Evolutionary conservation across 1,140 invertebrate genomes (phyloP), one percentile per base, ranked within the genome.

Genomic region (Teleogryllus occipitalis): DNA sequence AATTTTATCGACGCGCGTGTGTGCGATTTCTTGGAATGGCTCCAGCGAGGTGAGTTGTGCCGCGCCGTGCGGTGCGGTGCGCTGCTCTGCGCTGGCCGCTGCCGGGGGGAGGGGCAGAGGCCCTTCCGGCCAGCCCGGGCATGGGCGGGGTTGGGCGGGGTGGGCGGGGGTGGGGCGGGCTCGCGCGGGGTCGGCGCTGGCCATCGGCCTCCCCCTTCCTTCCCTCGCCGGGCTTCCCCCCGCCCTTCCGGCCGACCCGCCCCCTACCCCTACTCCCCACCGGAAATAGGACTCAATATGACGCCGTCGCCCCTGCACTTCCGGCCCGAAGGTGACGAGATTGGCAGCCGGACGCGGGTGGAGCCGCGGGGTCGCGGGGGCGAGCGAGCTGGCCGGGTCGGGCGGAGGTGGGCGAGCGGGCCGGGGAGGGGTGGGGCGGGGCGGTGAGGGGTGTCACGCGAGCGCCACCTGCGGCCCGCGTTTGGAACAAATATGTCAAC

Each of bases 201-300:
- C 54, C 54, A 18, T 14, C 54, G 54, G 54, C 54, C 54, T 65
- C 54, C 54, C 10, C 54, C 18, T 18, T 18, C 54, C 54, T 18
- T 65, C 10, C 54, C 18, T 10, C 54, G 54, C 2, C 54, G 54
- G 10, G 54, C 54, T 18, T 14, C 7, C 10, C 10, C 54, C 54
- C 10, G 54, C 54, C 18, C 3, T 65, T 65, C 54, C 54, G 54
- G 10, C 54, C 54, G 54, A 14, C 54, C 54, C 10, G 18, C 54
- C 18, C 54, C 54, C 54, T 3, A 7, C 54, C 7, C 2, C 54
- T 65, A 2, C 54, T 65, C 2, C 54, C 18, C 54, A 65, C 54
- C 54, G 54, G 54, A 65, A 65, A 65, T 65, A 65, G 54, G 54
- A 65, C 54, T 65, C 54, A 65, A 65, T 65, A 65, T 65, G 54